Base-by-base conservation (phyloP, 23 tunicate genomes). In the Halocynthia aurantium region DNA sequence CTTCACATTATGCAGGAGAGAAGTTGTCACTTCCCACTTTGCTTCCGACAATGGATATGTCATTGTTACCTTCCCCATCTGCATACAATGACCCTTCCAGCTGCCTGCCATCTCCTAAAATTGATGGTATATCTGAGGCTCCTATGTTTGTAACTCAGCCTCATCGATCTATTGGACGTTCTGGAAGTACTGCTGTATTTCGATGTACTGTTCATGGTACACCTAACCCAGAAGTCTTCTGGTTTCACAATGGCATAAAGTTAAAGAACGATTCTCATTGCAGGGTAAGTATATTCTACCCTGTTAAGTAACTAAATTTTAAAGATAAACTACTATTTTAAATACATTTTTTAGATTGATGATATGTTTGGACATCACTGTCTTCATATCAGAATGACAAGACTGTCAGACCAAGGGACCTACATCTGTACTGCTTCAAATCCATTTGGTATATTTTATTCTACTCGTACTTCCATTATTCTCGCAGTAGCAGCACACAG, bases 81-180 rank as follows among this genome's bases (percentile, higher is more conserved):
- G 44, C 44, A 31, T 31, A 31, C 44, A 31, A 31, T 31, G 44
- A 31, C 44, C 44, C 44, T 31, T 7, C 50, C 50, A 44, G 85
- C 80, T 13, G 70, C 85, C 10, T 72, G 61, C 51, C 78, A 72
- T 9, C 62, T 52, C 21, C 54, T 66, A 50, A 61, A 22, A 51
- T 12, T 5, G 22, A 50, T 72, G 52, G 52, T 2, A 17, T 68
- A 68, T 19, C 40, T 68, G 40, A 20, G 21, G 81, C 81, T 15
- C 87, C 87, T 0, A 77, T 76, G 70, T 83, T 83, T 76, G 81
- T 83, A 12, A 83, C 87, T 12, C 76, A 81, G 22, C 87, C 87
- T 19, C 58, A 67, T 70, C 67, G 81, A 57, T 81, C 81, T 6
- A 62, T 56, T n/a, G 80, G 65, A 8, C 55, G 81, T 13, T 22